phyloP scores from a whole-genome alignment of 2,888 invertebrate species.

The Adelphocoris suturalis region DNA sequence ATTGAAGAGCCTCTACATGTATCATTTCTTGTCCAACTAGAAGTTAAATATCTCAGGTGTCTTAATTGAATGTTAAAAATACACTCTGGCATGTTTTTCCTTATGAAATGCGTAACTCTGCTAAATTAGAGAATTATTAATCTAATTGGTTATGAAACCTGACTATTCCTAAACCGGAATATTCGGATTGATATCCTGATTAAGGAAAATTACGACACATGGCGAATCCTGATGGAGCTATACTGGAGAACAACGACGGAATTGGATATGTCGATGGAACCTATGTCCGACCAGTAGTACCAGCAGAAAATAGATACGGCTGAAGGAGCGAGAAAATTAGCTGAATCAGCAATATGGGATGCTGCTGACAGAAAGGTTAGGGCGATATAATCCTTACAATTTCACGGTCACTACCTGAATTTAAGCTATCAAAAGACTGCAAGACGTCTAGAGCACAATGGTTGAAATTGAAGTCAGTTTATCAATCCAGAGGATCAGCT shows the following conservation, averaged over 20 bases:
- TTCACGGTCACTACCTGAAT: not conserved
- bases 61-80: no score
- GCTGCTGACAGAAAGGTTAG: not conserved
- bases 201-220: not conserved
- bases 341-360: not conserved
- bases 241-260: not conserved
- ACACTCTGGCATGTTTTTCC: no score
- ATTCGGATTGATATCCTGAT: not conserved
- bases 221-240: not conserved
- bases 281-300: not conserved
- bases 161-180: not conserved
- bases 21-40: no score
- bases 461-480: no score
- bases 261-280: not conserved
- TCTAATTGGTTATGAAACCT: no score
- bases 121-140: no score
- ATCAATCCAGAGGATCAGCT: no score
- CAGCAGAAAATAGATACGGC: not conserved
- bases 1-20: no score
- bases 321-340: not conserved
- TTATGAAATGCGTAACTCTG: no score
- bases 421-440: no score
- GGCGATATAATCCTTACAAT: not conserved
- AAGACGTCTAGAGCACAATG: no score
- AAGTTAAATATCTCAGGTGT: no score